Evolutionary conservation across 2,888 invertebrate species (phyloP).

Genomic region (Orchesella flavescens): DNA sequence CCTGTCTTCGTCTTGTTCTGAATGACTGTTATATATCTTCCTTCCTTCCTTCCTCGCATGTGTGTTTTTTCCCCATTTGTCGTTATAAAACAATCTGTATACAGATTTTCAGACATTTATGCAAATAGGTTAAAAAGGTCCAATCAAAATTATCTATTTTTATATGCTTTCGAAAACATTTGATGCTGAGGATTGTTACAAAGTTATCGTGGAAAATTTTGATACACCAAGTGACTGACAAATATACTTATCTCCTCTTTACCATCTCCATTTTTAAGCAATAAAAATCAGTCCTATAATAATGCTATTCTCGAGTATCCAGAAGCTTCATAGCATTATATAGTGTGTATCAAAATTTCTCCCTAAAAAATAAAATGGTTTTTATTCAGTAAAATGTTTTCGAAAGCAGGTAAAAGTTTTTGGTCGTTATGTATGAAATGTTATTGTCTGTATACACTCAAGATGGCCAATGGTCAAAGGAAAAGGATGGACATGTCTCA

Average conservation of each 20-base stretch:
- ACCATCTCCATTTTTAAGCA: neutral
- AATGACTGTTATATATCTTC: too few relatives aligned
- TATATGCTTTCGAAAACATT: conserved; percentile 28
- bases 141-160: conserved; percentile 37
- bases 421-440: neutral
- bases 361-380: neutral
- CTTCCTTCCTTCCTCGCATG: neutral
- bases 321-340: too few relatives aligned
- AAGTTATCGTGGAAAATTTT: neutral
- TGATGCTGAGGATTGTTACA: neutral
- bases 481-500: too few relatives aligned
- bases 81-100: neutral
- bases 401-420: neutral
- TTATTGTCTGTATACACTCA: too few relatives aligned
- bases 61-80: neutral
- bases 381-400: neutral
- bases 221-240: neutral
- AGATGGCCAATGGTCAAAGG: too few relatives aligned
- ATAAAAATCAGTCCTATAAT: neutral
- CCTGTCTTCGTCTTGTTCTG: too few relatives aligned
- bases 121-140: conserved; percentile 52
- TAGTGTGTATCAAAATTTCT: neutral
- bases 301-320: neutral
- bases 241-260: neutral
- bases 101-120: neutral